A percentile compares a stretch with the other conserved stretches of the same genome.
phyloP scores from a whole-genome alignment of 2,113 vertebrate genomes.

The Loxodonta africana region DNA sequence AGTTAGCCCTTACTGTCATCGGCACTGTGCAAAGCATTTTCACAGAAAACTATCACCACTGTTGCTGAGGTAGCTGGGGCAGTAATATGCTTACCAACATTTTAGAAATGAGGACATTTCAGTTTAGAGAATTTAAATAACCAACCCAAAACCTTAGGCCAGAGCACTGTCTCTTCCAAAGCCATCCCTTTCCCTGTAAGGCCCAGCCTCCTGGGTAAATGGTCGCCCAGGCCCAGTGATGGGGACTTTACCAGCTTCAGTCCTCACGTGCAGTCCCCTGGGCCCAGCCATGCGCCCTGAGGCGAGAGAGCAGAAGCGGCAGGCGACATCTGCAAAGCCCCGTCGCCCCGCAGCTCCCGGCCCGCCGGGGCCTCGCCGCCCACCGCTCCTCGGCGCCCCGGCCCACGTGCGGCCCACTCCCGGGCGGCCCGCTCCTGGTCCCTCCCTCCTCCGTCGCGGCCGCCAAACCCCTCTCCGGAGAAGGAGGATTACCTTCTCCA shows the following conservation, averaged over 20 bases:
- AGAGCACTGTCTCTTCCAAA: not conserved
- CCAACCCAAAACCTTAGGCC: not conserved
- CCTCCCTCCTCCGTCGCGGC: too few species aligned
- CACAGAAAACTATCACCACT: not conserved
- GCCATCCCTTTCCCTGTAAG: not conserved
- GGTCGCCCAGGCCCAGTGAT: too few species aligned
- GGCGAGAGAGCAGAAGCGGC: not conserved
- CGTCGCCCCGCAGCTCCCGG: too few species aligned
- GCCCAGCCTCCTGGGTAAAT: not conserved
- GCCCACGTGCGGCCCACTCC: too few species aligned
- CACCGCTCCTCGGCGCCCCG: too few species aligned
- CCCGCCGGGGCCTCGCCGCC: too few species aligned
- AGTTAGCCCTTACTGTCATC: too few species aligned
- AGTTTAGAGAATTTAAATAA: not conserved
- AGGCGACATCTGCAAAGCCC: not conserved
- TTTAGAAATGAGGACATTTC: not conserved
- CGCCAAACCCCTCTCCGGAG: too few species aligned
- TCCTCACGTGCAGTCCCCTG: not conserved
- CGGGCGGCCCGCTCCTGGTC: too few species aligned
- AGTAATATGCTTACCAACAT: not conserved
- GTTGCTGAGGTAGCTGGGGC: not conserved
- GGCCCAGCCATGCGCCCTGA: not conserved
- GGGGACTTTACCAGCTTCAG: not conserved
- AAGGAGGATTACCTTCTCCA: too few species aligned
- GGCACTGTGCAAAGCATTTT: not conserved